These are phyloP conservation scores for Tethea ocularis DNA, from an alignment of 2,888 invertebrate genomes.

Conservation along the genomic window DNA sequence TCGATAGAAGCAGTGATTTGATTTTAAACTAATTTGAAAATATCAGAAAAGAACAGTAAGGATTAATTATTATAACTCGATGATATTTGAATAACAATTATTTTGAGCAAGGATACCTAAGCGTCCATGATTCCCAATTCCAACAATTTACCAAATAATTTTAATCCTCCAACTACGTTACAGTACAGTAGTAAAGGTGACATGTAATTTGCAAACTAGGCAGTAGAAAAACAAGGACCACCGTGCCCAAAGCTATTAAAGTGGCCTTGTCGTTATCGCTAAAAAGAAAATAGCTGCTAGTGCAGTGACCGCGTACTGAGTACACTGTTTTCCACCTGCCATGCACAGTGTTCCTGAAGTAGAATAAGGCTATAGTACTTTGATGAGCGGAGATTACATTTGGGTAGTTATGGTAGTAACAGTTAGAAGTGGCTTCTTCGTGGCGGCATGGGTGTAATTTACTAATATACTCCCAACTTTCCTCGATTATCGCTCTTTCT, in stretches of 20 bases:
- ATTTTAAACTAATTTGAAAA: no score
- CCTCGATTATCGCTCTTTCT: no score
- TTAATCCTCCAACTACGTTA: constrained; percentile 18
- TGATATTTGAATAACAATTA: no score
- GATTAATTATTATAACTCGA: no score
- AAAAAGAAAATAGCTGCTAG: constrained; percentile 63
- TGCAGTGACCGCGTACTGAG: constrained; percentile 55
- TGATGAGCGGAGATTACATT: background rate
- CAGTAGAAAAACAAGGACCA: constrained; percentile 51
- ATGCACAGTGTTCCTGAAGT: constrained; percentile 19
- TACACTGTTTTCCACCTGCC: constrained; percentile 38
- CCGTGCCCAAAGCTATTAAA: constrained; percentile 75
- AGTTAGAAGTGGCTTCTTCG: no score
- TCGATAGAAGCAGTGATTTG: no score
- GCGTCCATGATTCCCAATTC: no score
- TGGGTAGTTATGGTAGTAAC: no score
- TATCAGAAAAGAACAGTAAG: no score
- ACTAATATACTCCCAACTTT: no score
- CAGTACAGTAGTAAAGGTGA: constrained; percentile 26
- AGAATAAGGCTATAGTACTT: background rate
- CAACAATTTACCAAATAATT: background rate
- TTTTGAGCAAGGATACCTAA: no score
- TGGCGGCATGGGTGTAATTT: no score
- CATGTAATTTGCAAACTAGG: constrained; percentile 44
- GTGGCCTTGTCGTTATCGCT: constrained; percentile 77